phyloP scores from a whole-genome alignment of 2,113 vertebrate genomes.

The Onychostruthus taczanowskii region DNA sequence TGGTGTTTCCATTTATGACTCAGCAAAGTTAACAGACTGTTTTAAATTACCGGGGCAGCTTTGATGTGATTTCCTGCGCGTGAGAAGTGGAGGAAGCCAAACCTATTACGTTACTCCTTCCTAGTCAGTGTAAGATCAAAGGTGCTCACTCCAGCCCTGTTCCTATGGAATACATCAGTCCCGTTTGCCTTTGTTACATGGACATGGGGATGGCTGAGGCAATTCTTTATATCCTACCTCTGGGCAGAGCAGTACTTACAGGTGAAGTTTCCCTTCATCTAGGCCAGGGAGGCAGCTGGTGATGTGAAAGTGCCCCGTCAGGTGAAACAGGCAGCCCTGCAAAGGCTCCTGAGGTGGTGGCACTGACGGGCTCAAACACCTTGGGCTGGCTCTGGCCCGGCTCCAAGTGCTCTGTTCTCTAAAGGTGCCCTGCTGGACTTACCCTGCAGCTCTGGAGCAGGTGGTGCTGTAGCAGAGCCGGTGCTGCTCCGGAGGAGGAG shows the following conservation, averaged over 20 bases:
- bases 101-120: background rate
- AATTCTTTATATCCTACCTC: background rate
- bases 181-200: background rate
- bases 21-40: slow-evolving; percentile 34
- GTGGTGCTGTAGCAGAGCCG: background rate
- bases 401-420: background rate
- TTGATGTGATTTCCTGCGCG: slow-evolving; percentile 44
- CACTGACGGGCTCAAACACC: background rate
- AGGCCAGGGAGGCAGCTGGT: background rate
- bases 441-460: background rate
- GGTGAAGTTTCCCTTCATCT: background rate
- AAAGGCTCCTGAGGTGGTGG: background rate
- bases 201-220: background rate
- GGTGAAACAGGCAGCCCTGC: background rate
- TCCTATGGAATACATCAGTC: background rate
- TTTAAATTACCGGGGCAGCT: slow-evolving; percentile 39
- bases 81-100: background rate
- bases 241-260: background rate
- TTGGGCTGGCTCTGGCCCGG: background rate
- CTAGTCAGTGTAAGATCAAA: slow-evolving; percentile 7
- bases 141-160: background rate
- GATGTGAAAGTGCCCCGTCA: background rate
- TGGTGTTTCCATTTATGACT: slow-evolving; percentile 19
- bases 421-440: background rate
- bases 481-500: background rate